Percentiles rank a stretch among this genome's conserved stretches.
phyloP scores from a whole-genome alignment of 2,888 invertebrate species.

The Tachystola acroxantha region DNA sequence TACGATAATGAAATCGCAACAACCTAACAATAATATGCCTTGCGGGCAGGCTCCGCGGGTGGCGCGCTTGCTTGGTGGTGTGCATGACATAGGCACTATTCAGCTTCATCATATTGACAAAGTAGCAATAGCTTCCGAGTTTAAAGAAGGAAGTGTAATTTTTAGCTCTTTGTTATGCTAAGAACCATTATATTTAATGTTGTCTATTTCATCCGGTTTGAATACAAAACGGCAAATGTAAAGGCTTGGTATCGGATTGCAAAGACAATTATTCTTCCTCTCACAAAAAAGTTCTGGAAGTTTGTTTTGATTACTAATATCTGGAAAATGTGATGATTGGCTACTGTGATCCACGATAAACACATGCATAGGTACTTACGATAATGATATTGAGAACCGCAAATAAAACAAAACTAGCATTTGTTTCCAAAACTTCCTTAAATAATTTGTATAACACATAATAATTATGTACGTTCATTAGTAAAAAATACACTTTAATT shows the following conservation, averaged over 20 bases:
- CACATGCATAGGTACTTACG: too few species aligned
- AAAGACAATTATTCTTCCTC: not conserved
- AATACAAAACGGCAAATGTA: not conserved
- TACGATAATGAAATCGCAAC: slow-evolving; percentile 23
- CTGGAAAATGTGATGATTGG: too few species aligned
- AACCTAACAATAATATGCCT: slow-evolving; percentile 15
- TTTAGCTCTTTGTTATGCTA: not conserved
- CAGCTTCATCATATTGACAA: slow-evolving; percentile 1
- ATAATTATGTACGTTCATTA: too few species aligned
- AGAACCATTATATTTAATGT: not conserved
- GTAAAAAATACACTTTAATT: too few species aligned
- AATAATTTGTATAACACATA: too few species aligned
- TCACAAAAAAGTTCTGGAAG: too few species aligned
- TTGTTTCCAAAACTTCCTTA: too few species aligned
- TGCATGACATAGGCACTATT: not conserved
- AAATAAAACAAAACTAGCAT: too few species aligned
- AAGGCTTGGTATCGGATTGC: not conserved
- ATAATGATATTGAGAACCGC: too few species aligned
- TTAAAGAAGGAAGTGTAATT: slow-evolving; percentile 11
- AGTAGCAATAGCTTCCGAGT: slow-evolving; percentile 6
- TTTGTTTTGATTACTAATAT: too few species aligned
- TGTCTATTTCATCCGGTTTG: not conserved
- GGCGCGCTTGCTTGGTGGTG: slow-evolving; percentile 15
- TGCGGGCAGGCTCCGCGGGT: slow-evolving; percentile 23
- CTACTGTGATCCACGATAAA: too few species aligned